Base-by-base conservation (phyloP, 1,140 invertebrate genomes). In the Listronotus oregonensis region DNA sequence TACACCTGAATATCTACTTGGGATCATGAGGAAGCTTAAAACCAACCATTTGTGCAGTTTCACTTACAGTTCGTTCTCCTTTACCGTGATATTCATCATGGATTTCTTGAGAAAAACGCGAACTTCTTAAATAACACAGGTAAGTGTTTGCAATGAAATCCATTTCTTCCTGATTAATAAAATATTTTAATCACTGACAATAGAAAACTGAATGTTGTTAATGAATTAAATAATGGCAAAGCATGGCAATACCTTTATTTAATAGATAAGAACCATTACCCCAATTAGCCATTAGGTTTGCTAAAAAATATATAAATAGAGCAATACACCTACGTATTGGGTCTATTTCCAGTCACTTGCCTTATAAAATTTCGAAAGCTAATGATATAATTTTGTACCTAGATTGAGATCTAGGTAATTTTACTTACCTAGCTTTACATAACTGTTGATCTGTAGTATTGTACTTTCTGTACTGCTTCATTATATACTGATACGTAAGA, bases 1-100 rank as follows among this genome's bases (percentile, higher is more conserved):
- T 27, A 27, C 21, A 27, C 5, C 21, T 27, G 5, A 27, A 27
- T 27, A 50, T 14, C 56, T 60, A 66, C 44, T 87, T 90, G 12
- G 90, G 89, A 82, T 93, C 90, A 74, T 91, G 88, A 0, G 92
- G 92, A 32, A 95, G 77, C 75, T 92, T 93, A 70, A 94, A 93
- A 21, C 93, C 92, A 54, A 95, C 90, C 73, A 93, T 80, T 71
- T 87, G 85, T 12, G 93, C 92, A 9, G 92, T 93, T 69, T 92
- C 89, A 70, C 86, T 82, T 8, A 92, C 79, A 44, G 82, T 85
- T 49, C 90, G 80, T 77, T 94, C 92, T 14, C 91, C 91, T 77
- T 86, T 88, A 9, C 89, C 89, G 71, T 87, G 85, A 75, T 88
- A 94, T 44, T 89, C 83, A 8, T 77, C 77, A 64, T 86, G 84